phyloP scores from a whole-genome alignment of 2,888 invertebrate genomes.

The Polyploca ridens region DNA sequence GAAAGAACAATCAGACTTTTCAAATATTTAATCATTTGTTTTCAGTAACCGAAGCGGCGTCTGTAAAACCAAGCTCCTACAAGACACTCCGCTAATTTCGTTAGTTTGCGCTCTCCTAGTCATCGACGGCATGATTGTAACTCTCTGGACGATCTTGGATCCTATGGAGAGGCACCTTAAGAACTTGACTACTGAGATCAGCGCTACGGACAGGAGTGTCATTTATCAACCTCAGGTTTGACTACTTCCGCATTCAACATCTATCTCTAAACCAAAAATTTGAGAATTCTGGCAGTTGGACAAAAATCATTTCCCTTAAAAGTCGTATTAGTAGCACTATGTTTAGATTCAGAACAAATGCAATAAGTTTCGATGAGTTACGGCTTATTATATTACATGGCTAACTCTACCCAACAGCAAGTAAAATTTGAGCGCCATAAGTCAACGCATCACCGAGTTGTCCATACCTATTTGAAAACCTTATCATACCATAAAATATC shows the following conservation, averaged over 20 bases:
- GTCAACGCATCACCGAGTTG: no score
- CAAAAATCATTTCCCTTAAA: no score
- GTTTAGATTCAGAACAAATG: no score
- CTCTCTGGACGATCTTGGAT: constrained; percentile 93
- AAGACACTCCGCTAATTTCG: constrained; percentile 94
- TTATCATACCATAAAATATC: no score
- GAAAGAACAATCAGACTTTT: neutral
- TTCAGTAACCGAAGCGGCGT: constrained; percentile 90
- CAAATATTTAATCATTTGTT: constrained; percentile 12
- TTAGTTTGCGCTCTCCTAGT: constrained; percentile 92
- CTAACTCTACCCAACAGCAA: no score
- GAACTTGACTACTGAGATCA: constrained; percentile 92
- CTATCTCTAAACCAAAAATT: neutral
- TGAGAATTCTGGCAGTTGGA: no score
- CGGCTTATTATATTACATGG: no score
- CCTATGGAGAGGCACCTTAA: constrained; percentile 94
- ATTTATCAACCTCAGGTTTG: constrained; percentile 92
- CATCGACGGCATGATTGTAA: constrained; percentile 92
- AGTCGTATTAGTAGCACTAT: no score
- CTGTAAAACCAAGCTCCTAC: constrained; percentile 94
- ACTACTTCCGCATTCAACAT: neutral
- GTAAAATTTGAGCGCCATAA: no score
- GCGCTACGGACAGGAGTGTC: constrained; percentile 90
- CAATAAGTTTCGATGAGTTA: no score
- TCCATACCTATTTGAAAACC: no score